These are phyloP conservation scores for Cerastis rubricosa DNA, from an alignment of 2,888 invertebrate genomes.

Conservation along the genomic window DNA sequence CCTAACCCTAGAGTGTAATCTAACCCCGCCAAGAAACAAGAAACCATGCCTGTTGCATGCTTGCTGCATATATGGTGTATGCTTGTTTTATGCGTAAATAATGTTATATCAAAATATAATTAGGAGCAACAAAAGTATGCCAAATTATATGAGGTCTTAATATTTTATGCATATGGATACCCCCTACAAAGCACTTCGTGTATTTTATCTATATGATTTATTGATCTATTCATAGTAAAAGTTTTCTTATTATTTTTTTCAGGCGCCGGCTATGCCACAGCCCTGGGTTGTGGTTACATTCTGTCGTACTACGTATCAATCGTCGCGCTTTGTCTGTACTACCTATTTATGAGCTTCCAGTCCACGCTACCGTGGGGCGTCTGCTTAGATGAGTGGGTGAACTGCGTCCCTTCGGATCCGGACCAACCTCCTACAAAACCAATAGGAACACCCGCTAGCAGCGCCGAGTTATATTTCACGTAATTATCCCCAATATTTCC, in stretches of 20 bases:
- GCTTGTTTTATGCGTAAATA: too few relatives aligned
- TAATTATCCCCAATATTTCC: slow-evolving; percentile 44
- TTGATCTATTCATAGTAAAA: background rate
- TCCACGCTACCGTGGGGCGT: slow-evolving; percentile 93
- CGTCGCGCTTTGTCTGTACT: slow-evolving; percentile 94
- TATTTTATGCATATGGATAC: too few relatives aligned
- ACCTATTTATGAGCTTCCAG: slow-evolving; percentile 93
- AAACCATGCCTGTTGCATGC: too few relatives aligned
- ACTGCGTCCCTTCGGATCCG: slow-evolving; percentile 84
- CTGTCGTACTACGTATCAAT: slow-evolving; percentile 95
- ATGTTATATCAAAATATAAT: too few relatives aligned
- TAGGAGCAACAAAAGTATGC: too few relatives aligned
- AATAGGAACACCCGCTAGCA: slow-evolving; percentile 76
- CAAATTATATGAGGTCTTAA: too few relatives aligned
- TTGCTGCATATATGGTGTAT: too few relatives aligned
- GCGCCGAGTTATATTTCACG: slow-evolving; percentile 91
- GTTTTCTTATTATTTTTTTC: slow-evolving; percentile 51
- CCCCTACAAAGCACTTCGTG: background rate
- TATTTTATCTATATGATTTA: background rate
- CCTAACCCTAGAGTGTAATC: too few relatives aligned
- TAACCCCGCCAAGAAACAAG: too few relatives aligned
- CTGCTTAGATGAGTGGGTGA: slow-evolving; percentile 91
- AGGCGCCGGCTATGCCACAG: slow-evolving; percentile 93
- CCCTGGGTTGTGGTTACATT: slow-evolving; percentile 91
- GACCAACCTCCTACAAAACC: slow-evolving; percentile 57